Base-by-base conservation (phyloP, 2,113 vertebrate genomes). In the Neogobius melanostomus region DNA sequence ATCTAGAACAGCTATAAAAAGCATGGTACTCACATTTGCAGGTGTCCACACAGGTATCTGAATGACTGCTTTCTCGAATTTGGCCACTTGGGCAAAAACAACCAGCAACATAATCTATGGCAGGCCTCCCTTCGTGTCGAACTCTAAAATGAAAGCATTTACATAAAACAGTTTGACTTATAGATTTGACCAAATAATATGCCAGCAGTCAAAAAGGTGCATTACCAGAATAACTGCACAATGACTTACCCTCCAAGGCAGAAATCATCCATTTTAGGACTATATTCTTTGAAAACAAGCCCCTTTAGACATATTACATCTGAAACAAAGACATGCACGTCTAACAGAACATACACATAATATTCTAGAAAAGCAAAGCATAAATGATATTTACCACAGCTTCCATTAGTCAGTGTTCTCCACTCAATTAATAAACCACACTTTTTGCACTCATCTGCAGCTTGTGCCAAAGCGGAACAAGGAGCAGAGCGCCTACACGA, bases 71-170 rank as follows among this genome's bases (percentile, higher is more conserved):
- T 49, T 83, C 84, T 48, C 80, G 84, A 5, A 73, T 0, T n/a
- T 69, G 56, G 15, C 53, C 65, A 0, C 48, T 21, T 8, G 91
- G 91, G 61, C 92, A 93, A 69, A 84, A 92, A 73, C 92, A 93
- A 8, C 91, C 91, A 17, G 75, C 7, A 2, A 3, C 70, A 6
- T 10, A 8, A 0, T 21, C 59, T 10, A 53, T 12, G 0, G 80
- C 16, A 8, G 43, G 5, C 0, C 15, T 14, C 6, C 74, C 83
- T 11, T 54, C 5, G 3, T 82, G 5, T 6, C 0, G 52, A 0
- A 1, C 8, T 3, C 89, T 90, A 70, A 9, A 48, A 8, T 69
- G 17, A 21, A 49, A 66, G 71, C 4, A 43, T 80, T 6, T 79
- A 2, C 51, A 57, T 10, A 17, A 0, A 66, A 49, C 11, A 49